These are phyloP conservation scores for Tenthredo livida DNA, from an alignment of 2,888 invertebrate species.

Conservation along the genomic window DNA sequence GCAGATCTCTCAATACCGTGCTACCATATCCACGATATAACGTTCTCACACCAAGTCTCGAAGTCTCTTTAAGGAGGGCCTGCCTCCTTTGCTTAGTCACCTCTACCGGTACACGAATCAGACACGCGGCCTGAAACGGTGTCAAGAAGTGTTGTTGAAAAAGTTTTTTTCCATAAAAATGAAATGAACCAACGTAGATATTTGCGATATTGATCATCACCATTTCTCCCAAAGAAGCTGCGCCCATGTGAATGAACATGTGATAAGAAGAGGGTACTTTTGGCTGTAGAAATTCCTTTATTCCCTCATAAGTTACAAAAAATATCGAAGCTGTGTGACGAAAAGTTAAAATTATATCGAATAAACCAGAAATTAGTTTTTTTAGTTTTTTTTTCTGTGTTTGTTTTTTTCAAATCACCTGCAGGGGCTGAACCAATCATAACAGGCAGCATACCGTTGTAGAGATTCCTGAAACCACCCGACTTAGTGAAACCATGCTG, in stretches of 20 bases:
- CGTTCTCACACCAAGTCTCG: constrained; percentile 75
- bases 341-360: background rate
- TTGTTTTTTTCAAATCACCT: constrained; percentile 77
- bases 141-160: too few relatives aligned
- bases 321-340: constrained; percentile 88
- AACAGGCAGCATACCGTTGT: constrained; percentile 89
- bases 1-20: constrained; percentile 90
- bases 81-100: constrained; percentile 97
- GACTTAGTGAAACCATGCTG: constrained; percentile 92
- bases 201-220: constrained; percentile 78
- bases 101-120: constrained; percentile 96
- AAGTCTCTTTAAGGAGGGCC: constrained; percentile 79
- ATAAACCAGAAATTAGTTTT: constrained; percentile 45
- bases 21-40: constrained; percentile 89
- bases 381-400: constrained; percentile 16
- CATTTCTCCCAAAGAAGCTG: constrained; percentile 93
- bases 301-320: constrained; percentile 92
- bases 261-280: constrained; percentile 80
- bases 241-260: constrained; percentile 89
- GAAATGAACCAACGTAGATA: background rate
- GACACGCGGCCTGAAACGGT: constrained; percentile 87
- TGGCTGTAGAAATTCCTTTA: constrained; percentile 83
- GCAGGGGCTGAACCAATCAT: constrained; percentile 91
- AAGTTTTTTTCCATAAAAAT: background rate
- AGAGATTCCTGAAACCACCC: constrained; percentile 92